phyloP scores from a whole-genome alignment of 2,888 invertebrate genomes.

The Cephus rjabovi region DNA sequence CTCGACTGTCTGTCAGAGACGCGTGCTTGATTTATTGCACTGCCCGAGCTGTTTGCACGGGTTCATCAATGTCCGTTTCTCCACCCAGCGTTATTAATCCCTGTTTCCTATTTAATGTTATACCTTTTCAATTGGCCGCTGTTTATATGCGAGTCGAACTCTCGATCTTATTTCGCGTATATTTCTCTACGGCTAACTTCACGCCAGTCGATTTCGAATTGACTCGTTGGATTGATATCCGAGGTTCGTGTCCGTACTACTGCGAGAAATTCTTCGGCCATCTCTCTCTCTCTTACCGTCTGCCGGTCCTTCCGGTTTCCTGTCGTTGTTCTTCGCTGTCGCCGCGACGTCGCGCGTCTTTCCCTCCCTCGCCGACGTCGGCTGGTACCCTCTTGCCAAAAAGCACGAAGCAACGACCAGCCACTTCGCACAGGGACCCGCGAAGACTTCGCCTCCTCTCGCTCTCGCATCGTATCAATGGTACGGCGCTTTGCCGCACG shows the following conservation, averaged over 20 bases:
- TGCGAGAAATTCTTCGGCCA: background rate
- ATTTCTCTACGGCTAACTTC: background rate
- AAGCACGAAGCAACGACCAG: background rate
- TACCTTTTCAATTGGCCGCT: background rate
- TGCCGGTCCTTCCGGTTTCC: conserved; percentile 13
- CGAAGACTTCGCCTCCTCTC: background rate
- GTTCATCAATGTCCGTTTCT: background rate
- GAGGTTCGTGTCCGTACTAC: background rate
- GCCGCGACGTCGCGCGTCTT: conserved; percentile 4
- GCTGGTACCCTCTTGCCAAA: background rate
- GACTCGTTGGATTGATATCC: background rate
- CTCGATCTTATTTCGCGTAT: background rate
- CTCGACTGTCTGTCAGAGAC: background rate
- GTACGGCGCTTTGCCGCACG: background rate
- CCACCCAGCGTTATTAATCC: background rate
- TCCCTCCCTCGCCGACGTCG: background rate
- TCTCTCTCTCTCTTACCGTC: conserved; percentile 10
- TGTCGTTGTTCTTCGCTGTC: conserved; percentile 4
- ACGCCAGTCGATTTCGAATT: background rate
- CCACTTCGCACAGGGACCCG: background rate
- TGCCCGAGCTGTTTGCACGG: background rate
- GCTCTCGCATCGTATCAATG: background rate
- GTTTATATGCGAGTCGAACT: background rate
- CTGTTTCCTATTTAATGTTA: background rate
- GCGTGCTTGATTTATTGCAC: background rate